phyloP scores from a whole-genome alignment of 2,797 vertebrate genomes.

The Acropternis orthonyx region DNA sequence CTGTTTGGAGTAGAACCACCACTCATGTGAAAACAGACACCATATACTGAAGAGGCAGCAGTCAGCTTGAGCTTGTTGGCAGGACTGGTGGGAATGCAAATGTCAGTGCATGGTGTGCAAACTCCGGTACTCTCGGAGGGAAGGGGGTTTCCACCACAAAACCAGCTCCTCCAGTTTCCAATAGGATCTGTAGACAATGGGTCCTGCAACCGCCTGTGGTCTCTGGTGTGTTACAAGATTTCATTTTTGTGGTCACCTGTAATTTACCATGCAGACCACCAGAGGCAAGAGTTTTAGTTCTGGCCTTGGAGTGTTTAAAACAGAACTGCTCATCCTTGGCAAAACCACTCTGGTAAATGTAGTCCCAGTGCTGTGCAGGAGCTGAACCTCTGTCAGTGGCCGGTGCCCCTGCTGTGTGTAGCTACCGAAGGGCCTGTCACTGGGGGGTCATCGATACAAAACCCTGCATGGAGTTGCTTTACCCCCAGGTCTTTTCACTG shows the following conservation, averaged over 20 bases:
- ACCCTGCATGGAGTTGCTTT: not conserved
- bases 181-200: slow-evolving; percentile 15
- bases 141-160: slow-evolving; percentile 6
- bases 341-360: not conserved
- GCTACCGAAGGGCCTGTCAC: not conserved
- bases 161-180: slow-evolving; percentile 3
- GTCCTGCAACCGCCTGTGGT: not conserved
- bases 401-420: not conserved
- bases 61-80: not conserved
- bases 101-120: not conserved
- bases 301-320: slow-evolving; percentile 3
- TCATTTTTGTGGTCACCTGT: slow-evolving; percentile 10
- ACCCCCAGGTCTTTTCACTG: slow-evolving; percentile 35
- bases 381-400: not conserved
- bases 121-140: not conserved
- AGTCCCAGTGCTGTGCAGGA: not conserved
- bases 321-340: not conserved
- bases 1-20: not conserved
- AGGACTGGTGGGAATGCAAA: not conserved
- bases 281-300: not conserved
- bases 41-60: not conserved
- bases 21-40: not conserved
- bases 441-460: not conserved
- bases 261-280: not conserved
- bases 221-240: not conserved